phyloP scores from a whole-genome alignment of 2,888 invertebrate genomes.

The Eledone cirrhosa region DNA sequence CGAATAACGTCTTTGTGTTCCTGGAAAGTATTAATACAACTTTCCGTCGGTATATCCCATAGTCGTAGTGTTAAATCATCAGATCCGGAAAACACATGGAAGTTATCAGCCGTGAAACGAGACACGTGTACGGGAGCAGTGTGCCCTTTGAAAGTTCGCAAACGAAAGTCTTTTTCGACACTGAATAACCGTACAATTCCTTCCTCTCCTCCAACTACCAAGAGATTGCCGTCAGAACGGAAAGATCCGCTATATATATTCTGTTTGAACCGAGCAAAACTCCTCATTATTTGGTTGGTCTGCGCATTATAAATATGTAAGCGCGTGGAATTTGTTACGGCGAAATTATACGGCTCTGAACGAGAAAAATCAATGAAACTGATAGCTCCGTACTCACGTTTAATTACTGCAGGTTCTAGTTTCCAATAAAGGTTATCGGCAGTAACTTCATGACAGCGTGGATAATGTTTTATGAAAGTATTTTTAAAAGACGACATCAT shows the following conservation, averaged over 20 bases:
- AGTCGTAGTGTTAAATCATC: constrained; percentile 87
- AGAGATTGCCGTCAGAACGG: constrained; percentile 64
- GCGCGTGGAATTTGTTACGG: constrained; percentile 81
- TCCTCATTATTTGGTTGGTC: constrained; percentile 54
- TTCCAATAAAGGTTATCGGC: constrained; percentile 89
- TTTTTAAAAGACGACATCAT: constrained; percentile 74
- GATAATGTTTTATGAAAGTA: constrained; percentile 73
- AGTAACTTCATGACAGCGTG: constrained; percentile 76
- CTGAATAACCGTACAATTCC: constrained; percentile 87
- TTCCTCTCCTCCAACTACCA: constrained; percentile 89
- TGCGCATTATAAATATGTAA: constrained; percentile 59
- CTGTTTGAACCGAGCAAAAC: constrained; percentile 65
- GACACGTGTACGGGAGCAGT: constrained; percentile 77
- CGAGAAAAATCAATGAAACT: constrained; percentile 90
- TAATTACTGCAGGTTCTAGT: constrained; percentile 69
- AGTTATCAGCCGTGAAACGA: constrained; percentile 81
- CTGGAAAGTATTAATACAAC: constrained; percentile 72
- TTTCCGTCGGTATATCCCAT: constrained; percentile 93
- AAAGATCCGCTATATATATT: constrained; percentile 66
- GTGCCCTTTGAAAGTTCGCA: constrained; percentile 79
- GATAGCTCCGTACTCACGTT: constrained; percentile 90
- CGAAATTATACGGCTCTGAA: constrained; percentile 87
- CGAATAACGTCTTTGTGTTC: constrained; percentile 80
- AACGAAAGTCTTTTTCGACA: constrained; percentile 80
- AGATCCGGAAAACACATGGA: constrained; percentile 85